Conservation (phyloP, 2,797 vertebrate genomes). For the Poeciliopsis infans region DNA sequence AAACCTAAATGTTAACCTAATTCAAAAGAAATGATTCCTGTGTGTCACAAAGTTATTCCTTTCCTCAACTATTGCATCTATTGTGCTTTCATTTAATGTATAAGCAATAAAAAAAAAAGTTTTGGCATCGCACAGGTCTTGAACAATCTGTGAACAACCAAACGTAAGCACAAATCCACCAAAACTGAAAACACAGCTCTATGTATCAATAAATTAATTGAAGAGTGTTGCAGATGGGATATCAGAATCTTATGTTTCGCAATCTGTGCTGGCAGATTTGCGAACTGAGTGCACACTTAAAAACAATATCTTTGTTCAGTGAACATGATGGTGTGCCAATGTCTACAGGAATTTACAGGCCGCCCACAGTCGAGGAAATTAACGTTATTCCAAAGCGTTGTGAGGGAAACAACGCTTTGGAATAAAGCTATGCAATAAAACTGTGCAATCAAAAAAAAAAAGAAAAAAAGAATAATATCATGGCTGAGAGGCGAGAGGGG, state of each 20-base stretch:
- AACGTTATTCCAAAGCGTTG: not conserved
- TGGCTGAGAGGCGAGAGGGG: not conserved
- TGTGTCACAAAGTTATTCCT: not conserved
- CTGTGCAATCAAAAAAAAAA: not conserved
- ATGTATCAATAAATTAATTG: not conserved
- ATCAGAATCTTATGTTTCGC: conserved; percentile 24
- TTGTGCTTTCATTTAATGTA: not conserved
- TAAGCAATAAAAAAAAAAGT: not conserved
- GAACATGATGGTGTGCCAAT: conserved; percentile 9
- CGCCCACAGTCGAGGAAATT: conserved; percentile 8
- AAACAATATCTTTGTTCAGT: conserved; percentile 11
- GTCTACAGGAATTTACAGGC: conserved; percentile 11
- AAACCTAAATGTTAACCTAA: not conserved
- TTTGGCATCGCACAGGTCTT: not conserved
- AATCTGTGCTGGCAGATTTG: conserved; percentile 21
- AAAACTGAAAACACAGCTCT: conserved; percentile 5
- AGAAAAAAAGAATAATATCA: not conserved
- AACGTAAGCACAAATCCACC: not conserved
- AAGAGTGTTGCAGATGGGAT: conserved; percentile 16
- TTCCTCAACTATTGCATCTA: not conserved
- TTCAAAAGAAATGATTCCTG: not conserved
- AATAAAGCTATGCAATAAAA: not conserved
- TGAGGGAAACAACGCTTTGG: not conserved
- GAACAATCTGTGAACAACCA: not conserved
- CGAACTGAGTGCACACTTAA: conserved; percentile 8